Percentiles rank a stretch among this genome's conserved stretches.
These are phyloP conservation scores for Netelia melanura DNA, from an alignment of 2,888 invertebrate species.

Conservation along the genomic window DNA sequence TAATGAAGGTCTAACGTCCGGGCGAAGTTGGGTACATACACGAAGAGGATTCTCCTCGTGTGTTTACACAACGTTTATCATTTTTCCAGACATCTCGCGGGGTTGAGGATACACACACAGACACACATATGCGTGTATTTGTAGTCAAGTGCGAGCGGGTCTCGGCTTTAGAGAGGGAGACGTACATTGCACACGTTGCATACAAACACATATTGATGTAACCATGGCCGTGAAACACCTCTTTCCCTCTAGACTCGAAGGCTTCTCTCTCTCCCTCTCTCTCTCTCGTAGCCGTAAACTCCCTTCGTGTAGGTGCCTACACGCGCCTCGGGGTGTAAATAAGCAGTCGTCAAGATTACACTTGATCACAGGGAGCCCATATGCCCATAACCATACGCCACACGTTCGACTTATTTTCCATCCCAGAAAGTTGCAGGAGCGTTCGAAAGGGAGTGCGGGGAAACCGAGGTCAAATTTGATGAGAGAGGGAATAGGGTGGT, in stretches of 20 bases:
- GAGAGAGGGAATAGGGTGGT: slow-evolving; percentile 41
- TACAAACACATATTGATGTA: slow-evolving; percentile 23
- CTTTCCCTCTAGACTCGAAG: neutral
- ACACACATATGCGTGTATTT: neutral
- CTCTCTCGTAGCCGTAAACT: neutral
- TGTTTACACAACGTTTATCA: slow-evolving; percentile 79
- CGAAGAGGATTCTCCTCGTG: slow-evolving; percentile 68
- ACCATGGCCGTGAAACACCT: slow-evolving; percentile 35
- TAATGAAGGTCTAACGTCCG: slow-evolving; percentile 69
- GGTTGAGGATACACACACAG: slow-evolving; percentile 23
- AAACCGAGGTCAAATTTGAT: slow-evolving; percentile 70
- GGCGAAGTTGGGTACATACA: slow-evolving; percentile 54
- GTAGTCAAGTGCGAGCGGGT: slow-evolving; percentile 1
- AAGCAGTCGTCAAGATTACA: slow-evolving; percentile 81
- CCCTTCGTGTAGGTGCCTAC: slow-evolving; percentile 13
- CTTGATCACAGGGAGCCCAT: slow-evolving; percentile 80
- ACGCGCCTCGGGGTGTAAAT: slow-evolving; percentile 79
- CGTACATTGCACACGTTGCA: slow-evolving; percentile 1
- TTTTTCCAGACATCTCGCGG: slow-evolving; percentile 76
- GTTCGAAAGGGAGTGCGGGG: slow-evolving; percentile 62
- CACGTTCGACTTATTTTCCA: slow-evolving; percentile 1
- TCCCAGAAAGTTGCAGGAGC: neutral
- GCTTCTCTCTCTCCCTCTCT: slow-evolving; percentile 36
- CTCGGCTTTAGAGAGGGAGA: slow-evolving; percentile 18
- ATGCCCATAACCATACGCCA: slow-evolving; percentile 14